Base-by-base conservation (phyloP, 1,140 invertebrate species). In the Drosophila hydei region DNA sequence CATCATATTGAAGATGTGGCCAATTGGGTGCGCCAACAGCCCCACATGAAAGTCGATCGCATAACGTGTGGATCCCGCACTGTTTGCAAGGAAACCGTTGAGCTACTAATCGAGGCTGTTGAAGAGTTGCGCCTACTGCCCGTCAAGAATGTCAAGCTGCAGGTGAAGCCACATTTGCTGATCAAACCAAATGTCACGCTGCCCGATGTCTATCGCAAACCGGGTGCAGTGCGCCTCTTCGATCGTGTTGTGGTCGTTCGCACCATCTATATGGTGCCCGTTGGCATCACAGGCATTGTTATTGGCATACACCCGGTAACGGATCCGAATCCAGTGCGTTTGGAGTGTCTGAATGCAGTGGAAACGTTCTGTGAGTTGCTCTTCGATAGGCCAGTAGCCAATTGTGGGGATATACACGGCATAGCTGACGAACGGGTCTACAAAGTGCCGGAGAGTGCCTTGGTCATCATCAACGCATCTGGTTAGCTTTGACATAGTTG, bases 221-320 rank as follows among this genome's bases (percentile, higher is more conserved):
- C 63, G 19, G 77, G 93, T 1, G 95, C 96, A 0, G 97, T 94
- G 89, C 76, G 93, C 67, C 78, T 99, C 42, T 95, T 96, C 72
- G 97, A 99, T 90, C 93, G 98, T 58, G 95, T 99, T 38, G 94
- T 98, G 2, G 95, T 95, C 76, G 94, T 96, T 0, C 93, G 95
- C 33, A 93, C 94, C 45, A 94, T 94, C 48, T 96, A 95, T 75
- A 75, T 90, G 84, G 90, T 97, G 7, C 97, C 97, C 0, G 91
- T 97, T 12, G 97, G 97, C 4, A 92, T 94, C 0, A 94, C 94
- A 75, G 98, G 97, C 33, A 98, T 96, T 0, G 93, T 99, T 0
- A 94, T 97, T 16, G 96, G 95, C 25, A 93, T 96, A 5, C 92
- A 94, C 65, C 93, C 92, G 1, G 70, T 90, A 0, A 77, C 23